Conservation (phyloP, 2,113 vertebrate species). For the Rattus norvegicus region DNA sequence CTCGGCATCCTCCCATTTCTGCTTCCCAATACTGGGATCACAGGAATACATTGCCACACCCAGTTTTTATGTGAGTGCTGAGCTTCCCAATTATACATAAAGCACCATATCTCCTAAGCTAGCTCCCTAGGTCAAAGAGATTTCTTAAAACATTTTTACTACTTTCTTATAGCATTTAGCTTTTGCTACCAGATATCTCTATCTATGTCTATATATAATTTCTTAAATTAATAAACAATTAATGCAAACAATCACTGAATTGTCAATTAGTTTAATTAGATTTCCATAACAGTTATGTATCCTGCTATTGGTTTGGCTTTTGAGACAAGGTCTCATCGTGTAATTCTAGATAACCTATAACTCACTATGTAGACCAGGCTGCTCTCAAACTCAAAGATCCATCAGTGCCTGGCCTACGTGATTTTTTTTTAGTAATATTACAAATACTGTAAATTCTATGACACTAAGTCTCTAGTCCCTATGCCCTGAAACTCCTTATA, state of each 20-base stretch:
- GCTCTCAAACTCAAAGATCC: neutral
- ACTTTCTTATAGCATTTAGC: neutral
- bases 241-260: neutral
- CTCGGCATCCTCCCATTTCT: neutral
- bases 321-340: neutral
- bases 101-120: neutral
- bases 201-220: neutral
- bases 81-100: neutral
- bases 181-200: neutral
- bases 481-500: slow-evolving; percentile 29
- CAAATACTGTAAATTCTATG: slow-evolving; percentile 15
- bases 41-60: neutral
- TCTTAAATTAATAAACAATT: neutral
- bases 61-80: neutral
- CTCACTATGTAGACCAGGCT: neutral
- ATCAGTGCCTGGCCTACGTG: neutral
- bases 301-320: neutral
- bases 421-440: neutral
- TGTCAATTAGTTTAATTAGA: neutral
- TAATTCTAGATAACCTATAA: neutral
- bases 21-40: neutral
- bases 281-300: neutral
- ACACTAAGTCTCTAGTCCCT: neutral
- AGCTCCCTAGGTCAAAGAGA: neutral
- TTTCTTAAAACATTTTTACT: neutral